A percentile compares a stretch with the other conserved stretches of the same genome.
Conservation (phyloP, 2,113 vertebrate species). For the Dasyprocta punctata region DNA sequence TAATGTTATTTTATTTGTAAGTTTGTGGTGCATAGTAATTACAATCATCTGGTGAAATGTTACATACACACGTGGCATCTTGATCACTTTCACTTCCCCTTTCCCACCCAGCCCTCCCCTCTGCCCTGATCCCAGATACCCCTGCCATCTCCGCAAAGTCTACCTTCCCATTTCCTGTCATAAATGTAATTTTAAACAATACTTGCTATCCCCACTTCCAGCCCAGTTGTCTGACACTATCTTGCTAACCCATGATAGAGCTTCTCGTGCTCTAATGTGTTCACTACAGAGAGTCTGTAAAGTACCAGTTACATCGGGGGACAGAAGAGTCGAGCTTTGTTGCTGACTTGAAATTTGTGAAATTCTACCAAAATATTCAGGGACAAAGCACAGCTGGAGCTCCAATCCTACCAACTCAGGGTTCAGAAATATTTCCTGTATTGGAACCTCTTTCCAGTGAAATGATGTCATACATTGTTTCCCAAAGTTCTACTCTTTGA, state of each 20-base stretch:
- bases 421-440: constrained; percentile 47
- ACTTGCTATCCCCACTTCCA: not conserved
- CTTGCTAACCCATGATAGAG: not conserved
- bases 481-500: not conserved
- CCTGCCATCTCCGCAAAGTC: not conserved
- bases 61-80: not conserved
- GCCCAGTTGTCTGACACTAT: not conserved
- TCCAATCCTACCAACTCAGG: constrained; percentile 12
- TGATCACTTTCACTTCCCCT: not conserved
- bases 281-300: not conserved
- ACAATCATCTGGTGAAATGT: not conserved
- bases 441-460: not conserved
- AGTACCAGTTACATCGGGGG: not conserved
- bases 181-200: not conserved
- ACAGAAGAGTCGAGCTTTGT: not conserved
- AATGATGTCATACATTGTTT: constrained; percentile 35
- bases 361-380: constrained; percentile 50
- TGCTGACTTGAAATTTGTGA: constrained; percentile 50
- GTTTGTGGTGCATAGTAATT: not conserved
- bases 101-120: not conserved
- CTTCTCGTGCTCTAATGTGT: constrained; percentile 16
- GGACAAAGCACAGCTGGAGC: constrained; percentile 10
- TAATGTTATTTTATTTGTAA: not conserved
- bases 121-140: not conserved
- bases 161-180: not conserved